A percentile compares a stretch with the other conserved stretches of the same genome.
Evolutionary conservation across 2,797 vertebrate species (phyloP).

Genomic region (Epinephelus malabaricus): DNA sequence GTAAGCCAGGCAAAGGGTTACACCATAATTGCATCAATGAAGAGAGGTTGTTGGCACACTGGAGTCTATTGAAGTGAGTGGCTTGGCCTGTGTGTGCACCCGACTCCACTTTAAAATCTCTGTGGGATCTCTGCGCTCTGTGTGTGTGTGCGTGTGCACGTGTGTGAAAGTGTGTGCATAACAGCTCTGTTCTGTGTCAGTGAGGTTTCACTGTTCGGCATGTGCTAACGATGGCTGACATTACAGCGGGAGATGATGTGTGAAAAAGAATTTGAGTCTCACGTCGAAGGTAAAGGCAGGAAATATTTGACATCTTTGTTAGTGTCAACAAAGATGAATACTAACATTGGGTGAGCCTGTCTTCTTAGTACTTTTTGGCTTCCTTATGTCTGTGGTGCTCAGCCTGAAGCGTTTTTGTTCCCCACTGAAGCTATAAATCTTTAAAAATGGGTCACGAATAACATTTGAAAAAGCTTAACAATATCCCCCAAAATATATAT

Average conservation of each 20-base stretch:
- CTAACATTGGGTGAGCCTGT: background rate
- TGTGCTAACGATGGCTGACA: conserved; percentile 13
- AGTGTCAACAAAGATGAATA: background rate
- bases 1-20: conserved; percentile 44
- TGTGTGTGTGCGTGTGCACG: background rate
- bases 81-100: conserved; percentile 27
- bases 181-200: background rate
- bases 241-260: conserved; percentile 20
- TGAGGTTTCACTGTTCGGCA: background rate
- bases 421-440: background rate
- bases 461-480: too few species aligned
- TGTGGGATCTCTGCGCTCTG: conserved; percentile 28
- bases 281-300: conserved; percentile 10
- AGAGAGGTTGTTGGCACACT: conserved; percentile 46
- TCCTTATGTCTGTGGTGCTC: background rate
- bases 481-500: too few species aligned
- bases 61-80: conserved; percentile 52
- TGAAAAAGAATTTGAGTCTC: background rate
- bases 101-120: conserved; percentile 44
- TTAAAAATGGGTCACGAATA: background rate
- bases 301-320: background rate
- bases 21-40: conserved; percentile 65
- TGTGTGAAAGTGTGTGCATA: background rate
- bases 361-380: background rate
- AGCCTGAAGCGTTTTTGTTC: background rate